phyloP scores from a whole-genome alignment of 2,797 vertebrate genomes.

The Neomorphus geoffroyi region DNA sequence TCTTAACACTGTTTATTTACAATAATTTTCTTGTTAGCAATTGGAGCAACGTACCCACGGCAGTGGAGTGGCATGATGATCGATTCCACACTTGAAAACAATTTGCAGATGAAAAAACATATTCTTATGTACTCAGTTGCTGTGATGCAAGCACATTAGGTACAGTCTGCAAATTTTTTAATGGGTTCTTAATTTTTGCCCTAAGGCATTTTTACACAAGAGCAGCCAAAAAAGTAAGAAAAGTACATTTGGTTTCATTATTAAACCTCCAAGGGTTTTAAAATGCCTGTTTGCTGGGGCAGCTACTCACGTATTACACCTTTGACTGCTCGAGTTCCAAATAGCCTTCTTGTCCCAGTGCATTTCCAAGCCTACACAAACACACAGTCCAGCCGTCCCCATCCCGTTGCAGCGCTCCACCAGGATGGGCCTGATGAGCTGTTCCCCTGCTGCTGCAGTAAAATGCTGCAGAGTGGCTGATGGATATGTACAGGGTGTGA shows the following conservation, averaged over 20 bases:
- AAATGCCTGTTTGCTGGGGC: neutral
- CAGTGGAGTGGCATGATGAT: neutral
- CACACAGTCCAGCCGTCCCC: conserved; percentile 5
- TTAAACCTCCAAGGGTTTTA: neutral
- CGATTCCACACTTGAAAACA: neutral
- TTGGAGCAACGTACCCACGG: neutral
- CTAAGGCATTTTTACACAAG: neutral
- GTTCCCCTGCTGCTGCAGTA: neutral
- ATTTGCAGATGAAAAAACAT: neutral
- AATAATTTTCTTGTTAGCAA: neutral
- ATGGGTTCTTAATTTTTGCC: neutral
- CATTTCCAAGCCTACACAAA: conserved; percentile 43
- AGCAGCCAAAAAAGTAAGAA: neutral
- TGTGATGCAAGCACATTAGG: neutral
- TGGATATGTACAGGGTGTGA: conserved; percentile 26
- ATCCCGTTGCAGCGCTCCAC: conserved; percentile 2
- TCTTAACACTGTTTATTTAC: neutral
- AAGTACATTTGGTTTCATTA: conserved; percentile 2
- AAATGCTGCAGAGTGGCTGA: conserved; percentile 33
- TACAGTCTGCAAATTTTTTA: neutral
- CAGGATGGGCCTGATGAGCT: conserved; percentile 33
- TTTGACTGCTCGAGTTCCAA: conserved; percentile 9
- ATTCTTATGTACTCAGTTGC: neutral
- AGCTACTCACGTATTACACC: conserved; percentile 8
- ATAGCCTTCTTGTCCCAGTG: neutral